These are phyloP conservation scores for Anguilla pacifica DNA, from an alignment of 2,797 vertebrate genomes.

Conservation along the genomic window DNA sequence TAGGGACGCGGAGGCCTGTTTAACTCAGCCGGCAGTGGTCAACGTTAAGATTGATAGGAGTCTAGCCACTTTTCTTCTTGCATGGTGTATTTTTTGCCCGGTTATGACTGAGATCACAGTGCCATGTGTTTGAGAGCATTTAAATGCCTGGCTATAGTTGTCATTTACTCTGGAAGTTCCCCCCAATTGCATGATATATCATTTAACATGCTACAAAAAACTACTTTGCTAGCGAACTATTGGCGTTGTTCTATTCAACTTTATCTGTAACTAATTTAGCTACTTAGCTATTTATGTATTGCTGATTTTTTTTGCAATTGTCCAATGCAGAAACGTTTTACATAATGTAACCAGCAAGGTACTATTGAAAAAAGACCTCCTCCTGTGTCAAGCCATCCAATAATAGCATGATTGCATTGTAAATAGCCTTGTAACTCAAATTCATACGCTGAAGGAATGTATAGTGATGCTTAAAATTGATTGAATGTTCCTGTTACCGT, in stretches of 20 bases:
- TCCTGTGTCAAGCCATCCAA: not conserved
- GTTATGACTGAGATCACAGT: not conserved
- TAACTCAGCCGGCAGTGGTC: not conserved
- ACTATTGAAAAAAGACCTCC: not conserved
- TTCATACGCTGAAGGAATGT: not conserved
- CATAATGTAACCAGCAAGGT: not conserved
- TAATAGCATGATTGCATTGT: not conserved
- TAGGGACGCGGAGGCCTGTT: constrained; percentile 28
- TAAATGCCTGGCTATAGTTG: not conserved
- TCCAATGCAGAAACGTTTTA: not conserved
- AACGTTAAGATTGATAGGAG: not conserved
- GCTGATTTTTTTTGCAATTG: not conserved
- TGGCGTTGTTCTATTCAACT: not conserved
- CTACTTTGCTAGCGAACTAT: not conserved
- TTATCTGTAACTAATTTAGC: not conserved
- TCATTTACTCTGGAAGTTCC: not conserved
- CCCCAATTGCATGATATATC: not conserved
- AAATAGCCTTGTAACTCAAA: not conserved
- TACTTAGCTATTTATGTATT: not conserved
- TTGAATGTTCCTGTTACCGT: not conserved
- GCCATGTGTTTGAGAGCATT: not conserved
- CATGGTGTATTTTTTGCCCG: not conserved
- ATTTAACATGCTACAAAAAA: not conserved
- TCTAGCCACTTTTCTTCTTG: not conserved
- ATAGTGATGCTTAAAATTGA: not conserved